phyloP scores from a whole-genome alignment of 2,797 vertebrate genomes.

The Avahi laniger region DNA sequence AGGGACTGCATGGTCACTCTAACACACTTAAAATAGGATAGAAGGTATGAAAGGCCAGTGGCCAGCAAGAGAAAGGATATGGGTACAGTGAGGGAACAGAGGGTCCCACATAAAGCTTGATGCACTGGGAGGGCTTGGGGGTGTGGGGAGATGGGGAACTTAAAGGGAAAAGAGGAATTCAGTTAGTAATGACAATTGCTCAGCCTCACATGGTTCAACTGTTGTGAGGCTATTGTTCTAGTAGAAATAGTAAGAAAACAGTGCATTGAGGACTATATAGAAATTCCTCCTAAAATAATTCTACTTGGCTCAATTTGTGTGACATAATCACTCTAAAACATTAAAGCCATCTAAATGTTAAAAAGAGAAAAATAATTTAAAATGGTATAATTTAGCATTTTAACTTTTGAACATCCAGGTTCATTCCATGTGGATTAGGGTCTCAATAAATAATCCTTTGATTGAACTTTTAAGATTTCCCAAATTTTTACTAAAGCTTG shows the following conservation, averaged over 20 bases:
- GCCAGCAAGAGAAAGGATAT: neutral
- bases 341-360: neutral
- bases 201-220: neutral
- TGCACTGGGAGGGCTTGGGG: neutral
- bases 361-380: constrained; percentile 4
- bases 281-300: neutral
- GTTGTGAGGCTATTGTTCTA: neutral
- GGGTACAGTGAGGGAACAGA: neutral
- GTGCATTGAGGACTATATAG: neutral
- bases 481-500: neutral
- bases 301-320: neutral
- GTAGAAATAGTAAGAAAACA: neutral
- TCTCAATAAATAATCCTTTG: constrained; percentile 17
- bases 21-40: constrained; percentile 44
- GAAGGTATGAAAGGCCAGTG: neutral
- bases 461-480: neutral
- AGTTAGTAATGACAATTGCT: neutral
- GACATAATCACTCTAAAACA: neutral
- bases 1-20: neutral
- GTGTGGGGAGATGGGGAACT: neutral
- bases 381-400: neutral
- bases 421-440: neutral
- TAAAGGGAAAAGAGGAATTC: neutral
- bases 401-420: neutral
- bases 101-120: neutral